phyloP scores from a whole-genome alignment of 1,140 invertebrate genomes.

The Pseudomyrmex cubaensis region DNA sequence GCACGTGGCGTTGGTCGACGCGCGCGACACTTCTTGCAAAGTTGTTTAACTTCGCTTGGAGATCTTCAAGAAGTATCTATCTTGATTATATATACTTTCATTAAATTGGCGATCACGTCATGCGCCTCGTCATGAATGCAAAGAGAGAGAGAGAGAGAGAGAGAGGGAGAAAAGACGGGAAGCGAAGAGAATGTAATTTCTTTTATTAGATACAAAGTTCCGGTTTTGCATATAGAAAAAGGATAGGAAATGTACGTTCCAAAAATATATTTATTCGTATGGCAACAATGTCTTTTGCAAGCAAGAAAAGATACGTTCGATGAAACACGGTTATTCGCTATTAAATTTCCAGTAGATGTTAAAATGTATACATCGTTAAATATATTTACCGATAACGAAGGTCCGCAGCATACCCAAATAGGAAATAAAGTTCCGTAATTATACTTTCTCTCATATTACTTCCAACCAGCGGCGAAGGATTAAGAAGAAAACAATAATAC shows the following conservation, averaged over 20 bases:
- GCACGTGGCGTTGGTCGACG: not conserved
- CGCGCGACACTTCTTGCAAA: not conserved
- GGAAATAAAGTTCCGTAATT: not conserved
- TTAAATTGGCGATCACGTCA: slow-evolving; percentile 8
- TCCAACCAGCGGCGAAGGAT: not conserved
- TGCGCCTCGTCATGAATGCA: not conserved
- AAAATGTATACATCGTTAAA: not conserved
- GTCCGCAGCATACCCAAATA: not conserved
- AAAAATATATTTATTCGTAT: not conserved
- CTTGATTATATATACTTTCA: slow-evolving; percentile 39
- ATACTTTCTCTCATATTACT: not conserved
- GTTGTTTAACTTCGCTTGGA: not conserved
- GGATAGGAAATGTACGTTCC: not conserved
- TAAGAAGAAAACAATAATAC: no score
- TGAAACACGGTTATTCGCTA: not conserved
- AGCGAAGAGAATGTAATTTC: no score
- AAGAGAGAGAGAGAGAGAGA: no score
- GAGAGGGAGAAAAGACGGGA: no score
- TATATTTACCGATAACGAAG: not conserved
- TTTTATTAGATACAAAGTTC: no score
- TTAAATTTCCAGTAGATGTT: not conserved
- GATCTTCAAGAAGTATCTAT: not conserved
- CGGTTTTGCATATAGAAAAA: no score
- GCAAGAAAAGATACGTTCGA: not conserved
- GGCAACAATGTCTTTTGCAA: not conserved